These are phyloP conservation scores for Heliothis virescens DNA, from an alignment of 1,140 invertebrate genomes.

Conservation along the genomic window DNA sequence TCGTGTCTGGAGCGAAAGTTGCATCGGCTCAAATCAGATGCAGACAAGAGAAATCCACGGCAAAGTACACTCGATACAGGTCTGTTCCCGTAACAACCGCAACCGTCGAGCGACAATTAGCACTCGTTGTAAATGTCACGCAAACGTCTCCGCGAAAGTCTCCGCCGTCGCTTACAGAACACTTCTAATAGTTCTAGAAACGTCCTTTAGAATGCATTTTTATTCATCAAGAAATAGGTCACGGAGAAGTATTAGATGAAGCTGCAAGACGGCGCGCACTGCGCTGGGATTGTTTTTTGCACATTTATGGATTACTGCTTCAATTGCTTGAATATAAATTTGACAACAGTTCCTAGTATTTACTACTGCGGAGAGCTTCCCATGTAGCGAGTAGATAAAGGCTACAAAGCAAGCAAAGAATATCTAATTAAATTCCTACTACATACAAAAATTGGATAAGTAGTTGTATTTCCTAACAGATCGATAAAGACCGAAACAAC, in stretches of 20 bases:
- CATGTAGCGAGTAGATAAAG: background rate
- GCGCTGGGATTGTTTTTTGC: conserved; percentile 39
- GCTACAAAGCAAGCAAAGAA: background rate
- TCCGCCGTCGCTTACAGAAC: conserved; percentile 7
- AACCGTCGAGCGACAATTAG: conserved; percentile 71
- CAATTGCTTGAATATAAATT: conserved; percentile 25
- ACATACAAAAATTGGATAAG: too few species aligned
- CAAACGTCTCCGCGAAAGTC: conserved; percentile 57
- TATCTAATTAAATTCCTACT: background rate
- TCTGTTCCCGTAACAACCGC: conserved; percentile 68
- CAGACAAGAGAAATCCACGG: conserved; percentile 73
- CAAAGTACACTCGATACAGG: conserved; percentile 70
- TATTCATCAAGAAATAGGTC: conserved; percentile 34
- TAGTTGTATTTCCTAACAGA: background rate
- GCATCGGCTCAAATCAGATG: conserved; percentile 75
- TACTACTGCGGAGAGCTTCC: background rate
- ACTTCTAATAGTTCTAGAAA: conserved; percentile 36
- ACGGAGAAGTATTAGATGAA: conserved; percentile 32
- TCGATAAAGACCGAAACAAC: background rate
- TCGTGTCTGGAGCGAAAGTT: conserved; percentile 76
- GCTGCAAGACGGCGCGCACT: conserved; percentile 1
- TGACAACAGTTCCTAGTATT: background rate
- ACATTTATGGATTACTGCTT: conserved; percentile 40
- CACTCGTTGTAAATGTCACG: conserved; percentile 78
- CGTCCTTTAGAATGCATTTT: conserved; percentile 44